Evolutionary conservation across 2,888 invertebrate species (phyloP).

Genomic region (Antheraea yamamai): DNA sequence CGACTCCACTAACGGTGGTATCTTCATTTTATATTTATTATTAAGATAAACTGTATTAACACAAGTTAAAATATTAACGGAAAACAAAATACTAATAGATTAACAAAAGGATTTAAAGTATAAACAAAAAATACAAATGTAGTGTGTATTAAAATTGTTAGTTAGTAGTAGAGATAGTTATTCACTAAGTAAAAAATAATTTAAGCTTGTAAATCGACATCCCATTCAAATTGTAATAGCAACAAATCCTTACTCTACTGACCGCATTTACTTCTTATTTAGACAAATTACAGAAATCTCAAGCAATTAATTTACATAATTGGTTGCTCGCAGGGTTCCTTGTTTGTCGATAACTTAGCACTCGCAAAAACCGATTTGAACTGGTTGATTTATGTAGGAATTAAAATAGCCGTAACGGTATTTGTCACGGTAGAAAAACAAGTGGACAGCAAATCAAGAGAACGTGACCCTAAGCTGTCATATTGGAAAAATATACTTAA

Average conservation of each 20-base stretch:
- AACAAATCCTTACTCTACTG: conserved; percentile 17
- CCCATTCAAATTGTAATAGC: not conserved
- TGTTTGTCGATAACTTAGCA: conserved; percentile 16
- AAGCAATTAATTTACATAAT: conserved; percentile 32
- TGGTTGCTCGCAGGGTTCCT: conserved; percentile 17
- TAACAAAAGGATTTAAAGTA: not conserved
- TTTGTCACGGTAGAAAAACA: conserved; percentile 5
- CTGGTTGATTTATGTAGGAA: conserved; percentile 5
- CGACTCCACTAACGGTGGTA: not conserved
- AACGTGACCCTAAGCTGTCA: conserved; percentile 1
- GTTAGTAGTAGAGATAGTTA: no score
- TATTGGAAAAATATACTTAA: not conserved
- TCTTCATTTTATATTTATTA: not conserved
- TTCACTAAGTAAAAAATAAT: not conserved
- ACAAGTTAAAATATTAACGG: not conserved
- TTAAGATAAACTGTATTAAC: not conserved
- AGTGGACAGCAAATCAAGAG: conserved; percentile 9
- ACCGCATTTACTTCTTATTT: conserved; percentile 29
- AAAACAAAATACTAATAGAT: not conserved
- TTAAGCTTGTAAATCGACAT: not conserved
- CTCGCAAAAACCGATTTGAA: conserved; percentile 4
- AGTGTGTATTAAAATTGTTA: not conserved
- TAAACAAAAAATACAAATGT: not conserved
- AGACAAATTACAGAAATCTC: conserved; percentile 27
- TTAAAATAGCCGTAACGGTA: conserved; percentile 11